Base-by-base conservation (phyloP, 1,140 invertebrate genomes). In the Octopus bimaculoides region DNA sequence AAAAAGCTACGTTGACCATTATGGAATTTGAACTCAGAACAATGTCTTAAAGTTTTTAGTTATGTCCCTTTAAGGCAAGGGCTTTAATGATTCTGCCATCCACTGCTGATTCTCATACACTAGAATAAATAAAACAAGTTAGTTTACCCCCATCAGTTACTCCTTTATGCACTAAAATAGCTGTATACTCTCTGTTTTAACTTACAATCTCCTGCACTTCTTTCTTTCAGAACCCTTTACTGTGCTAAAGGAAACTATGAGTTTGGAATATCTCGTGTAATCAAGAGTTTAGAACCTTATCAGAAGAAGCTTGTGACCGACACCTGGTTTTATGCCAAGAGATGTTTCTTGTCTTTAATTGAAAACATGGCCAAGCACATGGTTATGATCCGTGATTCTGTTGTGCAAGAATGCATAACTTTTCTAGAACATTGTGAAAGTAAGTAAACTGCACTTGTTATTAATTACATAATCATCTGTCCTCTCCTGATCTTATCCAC, bases 161-260 rank as follows among this genome's bases (percentile, higher is more conserved):
- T 41, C 26, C 26, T 41, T 41, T 41, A 41, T 0, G 26, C 26
- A 41, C 26, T 41, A 41, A 41, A 41, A 41, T 41, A 41, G 26
- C 26, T 41, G 26, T 41, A 41, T 41, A 41, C 26, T 41, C 26
- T 41, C 26, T 41, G 26, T 41, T 41, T 41, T 41, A 41, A 41
- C 26, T 41, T 41, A 41, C 3, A 41, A 41, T 41, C 26, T 41
- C 26, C 26, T 41, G 26, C 26, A 41, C 52, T 76, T 66, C 54
- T 73, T 77, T 81, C 75, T 84, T 87, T 7, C 82, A 91, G 92
- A 78, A 99, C 98, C 1, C 90, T 99, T 5, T 99, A 99, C 89
- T 99, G 98, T 89, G 95, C 97, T 0, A 99, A 99, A 91, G 97
- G 97, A 0, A 99, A 99, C 91, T 99, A 98, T 86, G 98, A 99